Evolutionary conservation across 2,888 invertebrate genomes (phyloP).

Genomic region (Acronicta leporina): DNA sequence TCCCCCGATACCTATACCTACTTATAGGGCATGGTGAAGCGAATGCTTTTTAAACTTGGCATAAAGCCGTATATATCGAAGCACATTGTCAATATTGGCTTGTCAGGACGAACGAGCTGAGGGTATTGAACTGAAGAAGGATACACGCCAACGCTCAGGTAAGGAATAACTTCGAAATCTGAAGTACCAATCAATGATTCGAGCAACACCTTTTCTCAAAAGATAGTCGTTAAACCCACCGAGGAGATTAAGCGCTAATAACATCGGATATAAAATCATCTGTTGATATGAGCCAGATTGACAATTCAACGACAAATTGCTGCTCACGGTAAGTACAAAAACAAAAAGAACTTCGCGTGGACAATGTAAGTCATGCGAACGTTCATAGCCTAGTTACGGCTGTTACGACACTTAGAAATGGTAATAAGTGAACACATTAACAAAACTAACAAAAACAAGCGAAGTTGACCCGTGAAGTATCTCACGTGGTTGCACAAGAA

Average conservation of each 20-base stretch:
- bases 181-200: constrained; percentile 50
- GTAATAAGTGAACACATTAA: constrained; percentile 68
- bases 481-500: constrained; percentile 73
- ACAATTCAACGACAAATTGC: constrained; percentile 38
- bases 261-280: constrained; percentile 26
- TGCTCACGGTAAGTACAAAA: constrained; percentile 37
- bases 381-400: constrained; percentile 64
- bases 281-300: constrained; percentile 16
- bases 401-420: constrained; percentile 67
- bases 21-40: constrained; percentile 48
- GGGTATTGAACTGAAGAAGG: constrained; percentile 73
- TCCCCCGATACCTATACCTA: constrained; percentile 44
- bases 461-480: constrained; percentile 68
- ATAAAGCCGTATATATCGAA: constrained; percentile 68
- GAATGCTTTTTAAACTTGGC: constrained; percentile 57
- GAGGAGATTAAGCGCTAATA: constrained; percentile 23
- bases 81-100: constrained; percentile 74
- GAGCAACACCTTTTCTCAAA: constrained; percentile 43
- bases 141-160: constrained; percentile 66
- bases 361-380: constrained; percentile 65
- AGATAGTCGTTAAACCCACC: constrained; percentile 17
- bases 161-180: constrained; percentile 58
- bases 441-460: constrained; percentile 66
- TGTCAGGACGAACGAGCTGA: constrained; percentile 53
- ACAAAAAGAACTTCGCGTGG: constrained; percentile 46